Base-by-base conservation (phyloP, 2,888 invertebrate genomes). In the Margaritifera margaritifera region DNA sequence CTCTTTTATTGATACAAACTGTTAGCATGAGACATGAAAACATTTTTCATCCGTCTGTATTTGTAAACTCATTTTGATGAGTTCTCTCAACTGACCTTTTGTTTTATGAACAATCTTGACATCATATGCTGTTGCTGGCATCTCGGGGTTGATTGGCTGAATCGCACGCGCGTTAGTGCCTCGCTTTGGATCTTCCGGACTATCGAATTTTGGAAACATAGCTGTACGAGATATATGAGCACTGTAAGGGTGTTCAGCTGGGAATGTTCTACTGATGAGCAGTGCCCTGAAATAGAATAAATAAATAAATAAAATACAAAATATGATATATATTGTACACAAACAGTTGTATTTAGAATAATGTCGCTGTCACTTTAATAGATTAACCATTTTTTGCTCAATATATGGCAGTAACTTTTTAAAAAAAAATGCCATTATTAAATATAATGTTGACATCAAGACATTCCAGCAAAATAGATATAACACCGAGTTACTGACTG, bases 241-340 rank as follows among this genome's bases (percentile, higher is more conserved):
- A 56, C 80, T 72, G 70, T 87, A 87, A 0, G 89, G 89, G 64
- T 89, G 89, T 50, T 89, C 88, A 1, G 87, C 85, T 6, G 89
- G 89, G 64, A 88, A 89, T 19, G 85, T 81, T 63, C 77, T 76
- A 75, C 87, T 82, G 68, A 88, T 84, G 75, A 85, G 80, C 18
- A 82, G 69, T 6, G 77, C 78, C 18, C 88, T 87, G 79, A n/a
- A 71, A 69, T 5, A 25, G 27, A 25, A n/a, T 31, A 20, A 25
- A 62, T 62, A 25, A 42, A 50, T 62, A 50, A 42, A 50, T 20
- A 15, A 0, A 42, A 42, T 42, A 11, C 2, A 3, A 42, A 42
- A 15, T 42, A 11, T 42, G 42, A 42, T 42, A 42, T 42, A 42
- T 11, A 42, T 42, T 42, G 42, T 15, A 42, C 42, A 2, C 15